phyloP scores from a whole-genome alignment of 2,888 invertebrate species.

The Parasteatoda lunata region DNA sequence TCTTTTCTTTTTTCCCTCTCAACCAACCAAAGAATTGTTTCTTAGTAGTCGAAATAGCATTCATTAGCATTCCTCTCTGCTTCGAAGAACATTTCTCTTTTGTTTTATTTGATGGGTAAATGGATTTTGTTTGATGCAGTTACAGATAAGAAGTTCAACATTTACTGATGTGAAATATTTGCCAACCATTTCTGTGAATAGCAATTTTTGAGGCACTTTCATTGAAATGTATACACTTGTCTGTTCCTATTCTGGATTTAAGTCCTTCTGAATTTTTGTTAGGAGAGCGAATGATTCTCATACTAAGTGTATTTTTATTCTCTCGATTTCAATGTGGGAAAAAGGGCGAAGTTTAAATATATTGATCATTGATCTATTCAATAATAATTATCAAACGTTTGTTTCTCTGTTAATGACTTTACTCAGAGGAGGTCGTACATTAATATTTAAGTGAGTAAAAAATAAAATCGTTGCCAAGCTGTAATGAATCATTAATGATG shows the following conservation, averaged over 20 bases:
- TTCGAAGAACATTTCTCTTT: slow-evolving; percentile 37
- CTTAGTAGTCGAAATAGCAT: slow-evolving; percentile 38
- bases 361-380: too few species aligned
- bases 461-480: too few species aligned
- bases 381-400: too few species aligned
- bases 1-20: not conserved
- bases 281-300: not conserved
- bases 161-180: slow-evolving; percentile 46
- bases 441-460: too few species aligned
- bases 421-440: too few species aligned
- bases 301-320: not conserved
- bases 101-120: slow-evolving; percentile 48
- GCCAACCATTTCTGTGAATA: slow-evolving; percentile 28
- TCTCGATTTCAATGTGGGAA: not conserved
- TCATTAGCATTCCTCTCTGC: slow-evolving; percentile 56
- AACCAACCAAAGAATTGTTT: slow-evolving; percentile 6
- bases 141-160: slow-evolving; percentile 51
- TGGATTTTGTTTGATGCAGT: slow-evolving; percentile 50
- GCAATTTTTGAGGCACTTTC: slow-evolving; percentile 8
- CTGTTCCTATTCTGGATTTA: not conserved
- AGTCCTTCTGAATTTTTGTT: not conserved
- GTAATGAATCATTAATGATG: too few species aligned
- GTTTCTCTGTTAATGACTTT: too few species aligned
- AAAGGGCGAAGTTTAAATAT: not conserved
- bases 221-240: slow-evolving; percentile 21